Evolutionary conservation across 2,888 invertebrate species (phyloP).

Genomic region (Gisinianus flammeolus): DNA sequence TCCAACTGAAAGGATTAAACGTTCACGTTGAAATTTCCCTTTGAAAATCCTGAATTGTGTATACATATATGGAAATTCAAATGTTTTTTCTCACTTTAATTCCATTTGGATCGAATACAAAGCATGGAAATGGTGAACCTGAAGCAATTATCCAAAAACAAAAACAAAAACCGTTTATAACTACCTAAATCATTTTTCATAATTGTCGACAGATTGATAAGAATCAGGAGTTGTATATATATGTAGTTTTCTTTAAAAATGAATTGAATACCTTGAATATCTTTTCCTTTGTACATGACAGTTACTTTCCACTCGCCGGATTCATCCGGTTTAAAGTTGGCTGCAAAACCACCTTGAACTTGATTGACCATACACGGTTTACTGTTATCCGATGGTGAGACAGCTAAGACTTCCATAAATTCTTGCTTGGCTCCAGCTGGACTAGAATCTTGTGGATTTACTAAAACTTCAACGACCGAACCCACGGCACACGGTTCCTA

Average conservation of each 20-base stretch:
- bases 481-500: conserved; percentile 87
- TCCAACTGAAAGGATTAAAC: conserved; percentile 52
- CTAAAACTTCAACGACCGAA: conserved; percentile 92
- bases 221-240: too few relatives aligned
- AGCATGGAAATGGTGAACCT: too few relatives aligned
- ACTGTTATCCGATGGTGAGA: conserved; percentile 85
- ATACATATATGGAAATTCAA: conserved; percentile 13
- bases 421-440: conserved; percentile 68
- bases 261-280: conserved; percentile 96
- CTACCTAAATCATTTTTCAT: too few relatives aligned
- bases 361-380: conserved; percentile 78
- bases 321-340: conserved; percentile 96
- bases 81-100: background rate
- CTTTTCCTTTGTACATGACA: conserved; percentile 92
- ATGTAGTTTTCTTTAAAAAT: too few relatives aligned
- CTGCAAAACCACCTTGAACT: conserved; percentile 88
- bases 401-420: conserved; percentile 90
- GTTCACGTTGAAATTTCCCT: background rate
- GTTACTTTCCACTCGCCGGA: conserved; percentile 97
- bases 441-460: conserved; percentile 61
- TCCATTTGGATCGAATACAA: too few relatives aligned
- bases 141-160: too few relatives aligned
- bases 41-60: background rate
- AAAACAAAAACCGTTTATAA: too few relatives aligned
- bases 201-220: too few relatives aligned